phyloP scores from a whole-genome alignment of 2,113 vertebrate species.

The Piliocolobus tephrosceles region DNA sequence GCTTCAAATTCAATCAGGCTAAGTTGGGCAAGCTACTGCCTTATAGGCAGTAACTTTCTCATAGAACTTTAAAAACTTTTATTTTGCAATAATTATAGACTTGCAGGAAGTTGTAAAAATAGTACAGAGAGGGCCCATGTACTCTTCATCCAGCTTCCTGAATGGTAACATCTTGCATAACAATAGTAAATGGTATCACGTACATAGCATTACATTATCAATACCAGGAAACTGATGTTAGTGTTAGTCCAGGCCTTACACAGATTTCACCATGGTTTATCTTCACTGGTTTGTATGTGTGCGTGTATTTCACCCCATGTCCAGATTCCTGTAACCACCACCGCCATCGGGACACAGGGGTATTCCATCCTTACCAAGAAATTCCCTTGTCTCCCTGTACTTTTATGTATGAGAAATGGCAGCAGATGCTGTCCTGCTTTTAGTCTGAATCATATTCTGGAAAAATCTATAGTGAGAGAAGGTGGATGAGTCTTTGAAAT shows the following conservation, averaged over 20 bases:
- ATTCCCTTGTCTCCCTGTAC: background rate
- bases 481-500: background rate
- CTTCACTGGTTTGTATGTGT: fast-evolving
- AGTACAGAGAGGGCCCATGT: background rate
- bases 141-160: background rate
- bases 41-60: background rate
- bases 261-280: background rate
- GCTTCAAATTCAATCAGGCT: background rate
- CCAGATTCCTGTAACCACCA: background rate
- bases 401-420: background rate
- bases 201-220: background rate
- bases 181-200: too few species aligned
- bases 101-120: background rate
- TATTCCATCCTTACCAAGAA: background rate
- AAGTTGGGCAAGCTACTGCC: background rate
- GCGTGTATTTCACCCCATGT: background rate
- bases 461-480: background rate
- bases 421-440: background rate
- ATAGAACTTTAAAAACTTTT: background rate
- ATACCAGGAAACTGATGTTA: background rate
- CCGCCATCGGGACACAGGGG: background rate
- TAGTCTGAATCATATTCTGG: background rate
- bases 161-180: background rate
- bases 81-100: background rate
- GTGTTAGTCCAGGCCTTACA: background rate